A percentile compares a stretch with the other conserved stretches of the same genome.
phyloP scores from a whole-genome alignment of 2,888 invertebrate species.

The Megaustenia siamemsis region DNA sequence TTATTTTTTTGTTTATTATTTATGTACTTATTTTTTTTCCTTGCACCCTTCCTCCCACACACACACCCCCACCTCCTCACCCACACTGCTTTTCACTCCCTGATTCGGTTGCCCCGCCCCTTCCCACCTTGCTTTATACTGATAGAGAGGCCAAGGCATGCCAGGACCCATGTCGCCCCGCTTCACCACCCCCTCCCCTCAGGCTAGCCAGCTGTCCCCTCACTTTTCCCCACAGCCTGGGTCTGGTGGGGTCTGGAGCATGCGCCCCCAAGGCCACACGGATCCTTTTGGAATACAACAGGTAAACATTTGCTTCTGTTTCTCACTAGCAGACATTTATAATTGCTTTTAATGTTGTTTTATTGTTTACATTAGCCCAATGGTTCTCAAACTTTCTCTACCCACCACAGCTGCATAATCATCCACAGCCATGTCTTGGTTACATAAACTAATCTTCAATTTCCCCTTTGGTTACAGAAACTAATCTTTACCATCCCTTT shows the following conservation, averaged over 20 bases:
- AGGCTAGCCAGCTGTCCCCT: constrained; percentile 70
- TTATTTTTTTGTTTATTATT: constrained; percentile 23
- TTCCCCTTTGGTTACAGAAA: too few relatives aligned
- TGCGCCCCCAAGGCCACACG: constrained; percentile 36
- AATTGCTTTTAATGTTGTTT: not conserved
- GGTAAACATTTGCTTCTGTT: constrained; percentile 12
- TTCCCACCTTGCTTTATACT: constrained; percentile 29
- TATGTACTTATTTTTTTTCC: constrained; percentile 6
- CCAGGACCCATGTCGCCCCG: constrained; percentile 77
- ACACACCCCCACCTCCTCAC: not conserved
- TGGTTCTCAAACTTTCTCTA: too few relatives aligned
- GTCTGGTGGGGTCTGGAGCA: constrained; percentile 44
- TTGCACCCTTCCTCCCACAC: not conserved
- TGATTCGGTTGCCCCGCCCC: constrained; percentile 16
- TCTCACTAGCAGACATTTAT: not conserved
- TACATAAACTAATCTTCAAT: not conserved
- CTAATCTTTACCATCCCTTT: too few relatives aligned
- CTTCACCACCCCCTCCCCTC: constrained; percentile 64
- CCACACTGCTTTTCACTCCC: not conserved
- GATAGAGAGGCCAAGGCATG: constrained; percentile 72
- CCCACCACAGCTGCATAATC: too few relatives aligned
- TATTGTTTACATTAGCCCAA: too few relatives aligned
- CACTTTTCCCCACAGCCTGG: constrained; percentile 60
- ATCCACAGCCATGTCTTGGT: not conserved
- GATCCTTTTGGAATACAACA: constrained; percentile 46